A percentile compares a stretch with the other conserved stretches of the same genome.
Conservation (phyloP, 2,113 vertebrate genomes). For the Rhynchomys soricoides region DNA sequence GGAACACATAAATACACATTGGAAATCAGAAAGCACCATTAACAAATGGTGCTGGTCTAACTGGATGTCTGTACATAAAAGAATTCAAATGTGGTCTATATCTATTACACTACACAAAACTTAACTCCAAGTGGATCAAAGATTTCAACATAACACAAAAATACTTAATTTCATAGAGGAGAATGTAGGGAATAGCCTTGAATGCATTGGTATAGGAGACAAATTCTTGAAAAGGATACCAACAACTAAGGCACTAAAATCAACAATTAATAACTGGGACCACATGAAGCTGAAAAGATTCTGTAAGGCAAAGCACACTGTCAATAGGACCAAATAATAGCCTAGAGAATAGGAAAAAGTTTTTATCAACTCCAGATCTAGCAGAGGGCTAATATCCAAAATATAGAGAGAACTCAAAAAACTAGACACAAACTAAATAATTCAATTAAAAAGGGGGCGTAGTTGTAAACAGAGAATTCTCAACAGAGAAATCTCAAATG, state of each 20-base stretch:
- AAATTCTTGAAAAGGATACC: not conserved
- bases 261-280: no score
- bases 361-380: not conserved
- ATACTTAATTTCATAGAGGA: not conserved
- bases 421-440: not conserved
- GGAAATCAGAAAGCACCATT: not conserved
- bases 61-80: not conserved
- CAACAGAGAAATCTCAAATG: not conserved
- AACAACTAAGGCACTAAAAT: no score
- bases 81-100: not conserved
- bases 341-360: not conserved
- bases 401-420: not conserved
- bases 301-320: not conserved
- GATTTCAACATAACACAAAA: not conserved
- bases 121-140: not conserved
- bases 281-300: not conserved
- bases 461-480: not conserved
- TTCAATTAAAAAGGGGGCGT: not conserved
- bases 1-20: not conserved
- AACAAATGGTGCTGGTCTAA: not conserved
- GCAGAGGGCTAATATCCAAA: not conserved
- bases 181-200: not conserved
- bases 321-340: not conserved
- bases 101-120: not conserved
- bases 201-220: not conserved